phyloP scores from a whole-genome alignment of 2,888 invertebrate species.

The Amiota minor region DNA sequence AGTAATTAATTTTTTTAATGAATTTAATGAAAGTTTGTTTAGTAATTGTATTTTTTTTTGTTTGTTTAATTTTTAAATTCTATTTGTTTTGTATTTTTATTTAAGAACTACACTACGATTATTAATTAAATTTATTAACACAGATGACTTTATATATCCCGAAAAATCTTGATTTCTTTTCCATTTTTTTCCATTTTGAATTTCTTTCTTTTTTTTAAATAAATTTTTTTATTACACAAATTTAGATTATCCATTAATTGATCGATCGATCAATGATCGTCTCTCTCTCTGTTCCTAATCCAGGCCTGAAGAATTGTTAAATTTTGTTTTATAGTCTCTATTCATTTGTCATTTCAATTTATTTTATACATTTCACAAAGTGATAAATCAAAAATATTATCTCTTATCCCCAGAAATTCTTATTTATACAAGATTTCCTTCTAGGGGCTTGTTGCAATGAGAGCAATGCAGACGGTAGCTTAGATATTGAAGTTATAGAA shows the following conservation, averaged over 20 bases:
- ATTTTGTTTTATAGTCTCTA: neutral
- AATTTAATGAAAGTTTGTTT: too few relatives aligned
- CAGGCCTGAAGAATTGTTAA: neutral
- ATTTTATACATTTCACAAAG: neutral
- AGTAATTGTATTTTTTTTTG: constrained; percentile 8
- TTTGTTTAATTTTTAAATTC: constrained; percentile 30
- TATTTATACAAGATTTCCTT: too few relatives aligned
- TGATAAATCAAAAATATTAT: neutral
- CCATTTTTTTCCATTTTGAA: constrained; percentile 40
- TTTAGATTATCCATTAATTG: constrained; percentile 39
- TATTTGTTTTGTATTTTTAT: constrained; percentile 42
- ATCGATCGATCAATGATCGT: constrained; percentile 34
- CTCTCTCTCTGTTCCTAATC: too few relatives aligned
- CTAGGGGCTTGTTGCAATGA: too few relatives aligned
- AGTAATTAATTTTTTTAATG: too few relatives aligned
- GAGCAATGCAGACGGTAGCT: too few relatives aligned
- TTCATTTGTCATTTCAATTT: neutral
- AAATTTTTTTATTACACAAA: constrained; percentile 47
- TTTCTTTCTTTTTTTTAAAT: constrained; percentile 43
- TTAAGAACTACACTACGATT: constrained; percentile 54
- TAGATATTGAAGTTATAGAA: too few relatives aligned
- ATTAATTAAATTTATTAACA: constrained; percentile 71
- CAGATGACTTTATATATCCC: constrained; percentile 72
- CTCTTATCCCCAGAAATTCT: too few relatives aligned
- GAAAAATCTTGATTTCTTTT: constrained; percentile 54